Evolutionary conservation across 1,140 invertebrate species (phyloP).

Genomic region (Drosophila nigromelanica): DNA sequence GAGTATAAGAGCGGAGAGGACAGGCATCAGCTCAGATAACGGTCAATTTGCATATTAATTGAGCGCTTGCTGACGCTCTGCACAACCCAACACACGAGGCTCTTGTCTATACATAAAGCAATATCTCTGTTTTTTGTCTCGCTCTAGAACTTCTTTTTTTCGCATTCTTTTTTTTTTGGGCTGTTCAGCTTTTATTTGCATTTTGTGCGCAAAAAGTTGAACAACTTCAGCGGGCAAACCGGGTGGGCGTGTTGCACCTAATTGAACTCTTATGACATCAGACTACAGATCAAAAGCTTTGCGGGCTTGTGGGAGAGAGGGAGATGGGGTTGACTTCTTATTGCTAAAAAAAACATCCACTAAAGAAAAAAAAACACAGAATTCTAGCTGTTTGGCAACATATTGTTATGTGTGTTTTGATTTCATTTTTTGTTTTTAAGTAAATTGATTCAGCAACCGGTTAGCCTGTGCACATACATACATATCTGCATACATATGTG

Average conservation of each 20-base stretch:
- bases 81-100: neutral
- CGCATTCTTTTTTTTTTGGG: neutral
- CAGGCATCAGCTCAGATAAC: slow-evolving; percentile 31
- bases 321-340: slow-evolving; percentile 22
- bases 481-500: neutral
- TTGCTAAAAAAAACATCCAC: neutral
- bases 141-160: slow-evolving; percentile 4
- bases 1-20: slow-evolving; percentile 7
- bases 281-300: slow-evolving; percentile 47
- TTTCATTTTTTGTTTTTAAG: slow-evolving; percentile 35
- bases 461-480: slow-evolving; percentile 5
- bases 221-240: slow-evolving; percentile 21
- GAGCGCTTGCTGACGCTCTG: slow-evolving; percentile 45
- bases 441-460: slow-evolving; percentile 49
- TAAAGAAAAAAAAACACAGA: slow-evolving; percentile 17
- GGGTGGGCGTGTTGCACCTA: slow-evolving; percentile 44
- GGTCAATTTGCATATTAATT: slow-evolving; percentile 77
- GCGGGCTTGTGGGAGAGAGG: neutral
- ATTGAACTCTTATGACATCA: slow-evolving; percentile 73
- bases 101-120: too few relatives aligned
- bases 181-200: slow-evolving; percentile 28
- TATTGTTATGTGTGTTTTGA: slow-evolving; percentile 22
- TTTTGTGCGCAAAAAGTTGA: slow-evolving; percentile 52
- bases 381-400: slow-evolving; percentile 33
- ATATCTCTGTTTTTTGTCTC: slow-evolving; percentile 7